A percentile compares a stretch with the other conserved stretches of the same genome.
Conservation (phyloP, 2,888 invertebrate species). For the Rotaria macrura region DNA sequence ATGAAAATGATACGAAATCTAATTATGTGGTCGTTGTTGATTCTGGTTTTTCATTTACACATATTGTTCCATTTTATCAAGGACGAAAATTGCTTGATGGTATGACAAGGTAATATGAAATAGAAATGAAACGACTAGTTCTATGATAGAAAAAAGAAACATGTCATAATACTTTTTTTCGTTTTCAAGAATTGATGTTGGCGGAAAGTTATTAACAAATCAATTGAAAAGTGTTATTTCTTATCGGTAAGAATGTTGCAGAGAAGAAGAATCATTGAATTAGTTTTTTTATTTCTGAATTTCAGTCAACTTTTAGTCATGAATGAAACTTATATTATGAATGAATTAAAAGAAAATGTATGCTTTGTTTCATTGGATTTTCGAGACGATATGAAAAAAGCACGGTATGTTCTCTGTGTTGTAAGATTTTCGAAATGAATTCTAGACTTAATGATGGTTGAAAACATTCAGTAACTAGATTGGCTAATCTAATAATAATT, state of each 20-base stretch:
- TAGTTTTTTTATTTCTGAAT: constrained; percentile 41
- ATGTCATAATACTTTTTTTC: background rate
- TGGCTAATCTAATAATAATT: too few relatives aligned
- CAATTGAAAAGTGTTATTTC: constrained; percentile 93
- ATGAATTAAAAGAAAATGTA: constrained; percentile 92
- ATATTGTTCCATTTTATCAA: constrained; percentile 70
- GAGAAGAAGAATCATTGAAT: too few relatives aligned
- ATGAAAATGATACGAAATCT: constrained; percentile 55
- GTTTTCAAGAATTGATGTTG: constrained; percentile 64
- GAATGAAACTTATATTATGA: constrained; percentile 96
- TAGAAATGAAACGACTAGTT: background rate
- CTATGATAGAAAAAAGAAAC: too few relatives aligned
- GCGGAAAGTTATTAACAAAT: constrained; percentile 91
- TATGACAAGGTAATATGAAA: constrained; percentile 41
- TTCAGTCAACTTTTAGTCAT: constrained; percentile 80
- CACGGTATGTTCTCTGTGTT: constrained; percentile 39
- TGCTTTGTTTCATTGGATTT: constrained; percentile 83
- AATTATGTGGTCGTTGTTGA: constrained; percentile 65
- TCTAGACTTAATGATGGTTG: too few relatives aligned
- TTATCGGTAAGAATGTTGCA: constrained; percentile 57
- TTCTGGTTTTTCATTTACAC: constrained; percentile 86
- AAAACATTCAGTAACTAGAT: too few relatives aligned
- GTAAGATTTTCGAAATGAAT: too few relatives aligned
- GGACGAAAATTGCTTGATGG: constrained; percentile 60
- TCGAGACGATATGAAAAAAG: constrained; percentile 57